These are phyloP conservation scores for Drusus annulatus DNA, from an alignment of 1,140 invertebrate genomes.

Conservation along the genomic window DNA sequence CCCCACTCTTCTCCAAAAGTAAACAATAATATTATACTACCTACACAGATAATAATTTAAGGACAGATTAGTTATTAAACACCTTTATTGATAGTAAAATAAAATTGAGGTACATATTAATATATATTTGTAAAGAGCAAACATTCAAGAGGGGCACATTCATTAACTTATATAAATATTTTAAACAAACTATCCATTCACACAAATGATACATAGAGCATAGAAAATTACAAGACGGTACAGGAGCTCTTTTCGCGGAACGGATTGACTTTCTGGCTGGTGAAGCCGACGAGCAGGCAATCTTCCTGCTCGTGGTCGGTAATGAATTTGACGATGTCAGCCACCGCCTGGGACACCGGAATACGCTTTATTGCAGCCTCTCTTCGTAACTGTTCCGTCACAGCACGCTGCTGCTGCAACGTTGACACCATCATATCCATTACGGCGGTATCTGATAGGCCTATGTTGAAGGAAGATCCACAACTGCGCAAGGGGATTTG, in stretches of 20 bases:
- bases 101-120: slow-evolving; percentile 47
- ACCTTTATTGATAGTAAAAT: slow-evolving; percentile 53
- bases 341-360: slow-evolving; percentile 88
- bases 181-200: slow-evolving; percentile 44
- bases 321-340: slow-evolving; percentile 95
- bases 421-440: slow-evolving; percentile 93
- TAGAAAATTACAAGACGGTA: slow-evolving; percentile 79
- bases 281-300: slow-evolving; percentile 95
- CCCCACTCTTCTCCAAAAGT: too few relatives aligned
- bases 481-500: slow-evolving; percentile 32
- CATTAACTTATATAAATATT: slow-evolving; percentile 40
- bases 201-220: slow-evolving; percentile 5
- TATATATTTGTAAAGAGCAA: slow-evolving; percentile 40
- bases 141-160: slow-evolving; percentile 42
- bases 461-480: slow-evolving; percentile 73
- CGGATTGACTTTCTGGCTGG: slow-evolving; percentile 96
- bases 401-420: slow-evolving; percentile 91
- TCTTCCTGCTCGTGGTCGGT: slow-evolving; percentile 95
- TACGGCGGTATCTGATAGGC: slow-evolving; percentile 86
- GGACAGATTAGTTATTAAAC: slow-evolving; percentile 14
- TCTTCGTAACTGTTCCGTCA: slow-evolving; percentile 93
- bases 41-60: too few relatives aligned
- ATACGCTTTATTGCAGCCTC: slow-evolving; percentile 93
- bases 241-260: slow-evolving; percentile 97
- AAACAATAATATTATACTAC: too few relatives aligned